A percentile compares a stretch with the other conserved stretches of the same genome.
Evolutionary conservation across 2,888 invertebrate genomes (phyloP).

Genomic region (Amiota communis): DNA sequence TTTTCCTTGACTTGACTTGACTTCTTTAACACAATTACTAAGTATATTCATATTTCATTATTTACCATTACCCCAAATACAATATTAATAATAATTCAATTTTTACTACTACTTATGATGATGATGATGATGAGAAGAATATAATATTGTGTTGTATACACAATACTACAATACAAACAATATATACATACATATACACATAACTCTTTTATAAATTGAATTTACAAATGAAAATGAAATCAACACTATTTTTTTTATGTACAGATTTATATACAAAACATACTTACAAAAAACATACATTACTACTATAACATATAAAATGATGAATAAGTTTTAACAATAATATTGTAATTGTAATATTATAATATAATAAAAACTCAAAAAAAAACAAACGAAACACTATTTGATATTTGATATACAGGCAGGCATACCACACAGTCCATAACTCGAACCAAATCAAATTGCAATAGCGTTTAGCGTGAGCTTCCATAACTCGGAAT

Average conservation of each 20-base stretch:
- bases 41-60: too few relatives aligned
- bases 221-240: not conserved
- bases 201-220: not conserved
- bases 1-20: not conserved
- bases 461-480: too few relatives aligned
- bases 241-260: constrained; percentile 15
- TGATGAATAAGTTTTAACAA: constrained; percentile 13
- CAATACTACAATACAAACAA: constrained; percentile 12
- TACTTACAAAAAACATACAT: not conserved
- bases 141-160: not conserved
- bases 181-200: not conserved
- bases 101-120: not conserved
- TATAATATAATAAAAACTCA: not conserved
- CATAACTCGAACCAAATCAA: too few relatives aligned
- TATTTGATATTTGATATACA: constrained; percentile 2
- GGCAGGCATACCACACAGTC: too few relatives aligned
- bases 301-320: not conserved
- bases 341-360: not conserved
- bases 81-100: not conserved
- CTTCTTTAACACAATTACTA: not conserved
- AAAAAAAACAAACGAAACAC: not conserved
- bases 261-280: constrained; percentile 8
- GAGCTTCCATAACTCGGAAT: too few relatives aligned
- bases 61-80: too few relatives aligned
- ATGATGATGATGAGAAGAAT: not conserved